These are phyloP conservation scores for Wasmannia auropunctata DNA, from an alignment of 1,140 invertebrate species.

Conservation along the genomic window DNA sequence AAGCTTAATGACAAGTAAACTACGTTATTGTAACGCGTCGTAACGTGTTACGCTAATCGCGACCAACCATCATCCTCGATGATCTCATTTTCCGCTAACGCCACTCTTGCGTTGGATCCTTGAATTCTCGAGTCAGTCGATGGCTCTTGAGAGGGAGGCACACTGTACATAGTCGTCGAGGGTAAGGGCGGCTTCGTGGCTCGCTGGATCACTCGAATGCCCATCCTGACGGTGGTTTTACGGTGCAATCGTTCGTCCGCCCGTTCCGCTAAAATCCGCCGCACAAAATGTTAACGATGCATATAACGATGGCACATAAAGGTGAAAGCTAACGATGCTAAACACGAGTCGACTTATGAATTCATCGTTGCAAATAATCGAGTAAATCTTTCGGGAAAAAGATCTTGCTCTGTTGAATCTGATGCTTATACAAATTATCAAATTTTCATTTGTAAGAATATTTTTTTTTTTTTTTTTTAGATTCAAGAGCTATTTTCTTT, in stretches of 20 bases:
- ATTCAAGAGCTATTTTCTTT: conserved; percentile 4
- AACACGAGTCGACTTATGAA: neutral
- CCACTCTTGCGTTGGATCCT: conserved; percentile 61
- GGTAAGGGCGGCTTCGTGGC: conserved; percentile 84
- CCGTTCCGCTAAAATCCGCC: conserved; percentile 87
- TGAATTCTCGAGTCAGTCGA: conserved; percentile 45
- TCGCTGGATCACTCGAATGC: conserved; percentile 91
- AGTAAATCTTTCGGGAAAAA: neutral
- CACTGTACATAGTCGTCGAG: conserved; percentile 78
- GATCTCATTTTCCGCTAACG: conserved; percentile 72
- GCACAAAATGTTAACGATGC: conserved; percentile 17
- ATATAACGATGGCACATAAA: neutral
- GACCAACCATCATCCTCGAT: conserved; percentile 73
- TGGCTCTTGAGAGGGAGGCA: conserved; percentile 63
- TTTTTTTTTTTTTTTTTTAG: too few relatives aligned
- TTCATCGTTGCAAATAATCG: neutral
- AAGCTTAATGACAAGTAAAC: neutral
- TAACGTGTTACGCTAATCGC: neutral
- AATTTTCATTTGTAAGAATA: too few relatives aligned
- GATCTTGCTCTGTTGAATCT: neutral
- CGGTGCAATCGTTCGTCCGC: conserved; percentile 91
- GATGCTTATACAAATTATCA: too few relatives aligned
- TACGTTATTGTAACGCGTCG: neutral
- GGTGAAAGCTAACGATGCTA: neutral
- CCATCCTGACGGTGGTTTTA: conserved; percentile 92